Conservation (phyloP, 2,113 vertebrate genomes). For the Sitta europaea region DNA sequence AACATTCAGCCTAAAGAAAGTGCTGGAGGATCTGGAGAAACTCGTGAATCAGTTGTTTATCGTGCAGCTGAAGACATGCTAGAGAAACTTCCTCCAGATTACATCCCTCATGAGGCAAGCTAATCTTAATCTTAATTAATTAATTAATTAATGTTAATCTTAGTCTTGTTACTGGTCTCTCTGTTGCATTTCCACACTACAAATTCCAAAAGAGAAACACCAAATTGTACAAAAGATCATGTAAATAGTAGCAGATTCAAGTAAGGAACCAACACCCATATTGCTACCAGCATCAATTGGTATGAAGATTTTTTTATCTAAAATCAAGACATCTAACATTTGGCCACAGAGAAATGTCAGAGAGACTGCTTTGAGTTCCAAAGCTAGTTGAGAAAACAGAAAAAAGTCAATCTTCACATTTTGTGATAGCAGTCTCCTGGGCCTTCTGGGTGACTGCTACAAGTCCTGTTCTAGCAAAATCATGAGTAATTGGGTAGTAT, state of each 20-base stretch:
- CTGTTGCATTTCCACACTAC: neutral
- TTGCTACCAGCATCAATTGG: neutral
- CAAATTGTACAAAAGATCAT: neutral
- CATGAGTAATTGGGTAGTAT: neutral
- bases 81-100: constrained; percentile 76
- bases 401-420: neutral
- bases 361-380: neutral
- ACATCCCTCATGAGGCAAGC: constrained; percentile 73
- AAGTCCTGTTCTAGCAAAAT: neutral
- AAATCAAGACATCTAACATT: neutral
- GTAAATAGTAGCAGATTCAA: neutral
- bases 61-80: constrained; percentile 77
- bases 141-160: no score
- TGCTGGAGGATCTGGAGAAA: constrained; percentile 72
- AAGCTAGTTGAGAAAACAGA: neutral
- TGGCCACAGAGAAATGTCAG: neutral
- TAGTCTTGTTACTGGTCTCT: neutral
- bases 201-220: neutral
- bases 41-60: constrained; percentile 74
- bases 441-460: neutral
- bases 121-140: neutral
- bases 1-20: constrained; percentile 82
- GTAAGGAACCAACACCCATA: neutral
- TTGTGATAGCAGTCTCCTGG: neutral
- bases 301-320: neutral